These are phyloP conservation scores for Bungarus multicinctus DNA, from an alignment of 2,113 vertebrate species.

Conservation along the genomic window DNA sequence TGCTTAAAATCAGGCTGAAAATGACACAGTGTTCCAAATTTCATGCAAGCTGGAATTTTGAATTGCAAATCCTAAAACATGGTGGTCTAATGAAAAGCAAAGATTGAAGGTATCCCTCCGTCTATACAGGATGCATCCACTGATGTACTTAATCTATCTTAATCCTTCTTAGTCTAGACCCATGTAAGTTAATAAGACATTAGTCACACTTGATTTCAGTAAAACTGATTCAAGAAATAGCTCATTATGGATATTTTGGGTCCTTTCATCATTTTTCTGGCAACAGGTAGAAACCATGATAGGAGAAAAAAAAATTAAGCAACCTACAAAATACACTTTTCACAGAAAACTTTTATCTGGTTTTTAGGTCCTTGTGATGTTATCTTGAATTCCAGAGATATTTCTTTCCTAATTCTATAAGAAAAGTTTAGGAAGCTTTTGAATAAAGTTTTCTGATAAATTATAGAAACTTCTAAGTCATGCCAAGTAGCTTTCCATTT, in stretches of 20 bases:
- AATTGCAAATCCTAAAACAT: not conserved
- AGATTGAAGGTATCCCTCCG: not conserved
- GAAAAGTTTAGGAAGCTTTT: not conserved
- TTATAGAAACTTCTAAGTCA: not conserved
- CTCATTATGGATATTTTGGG: not conserved
- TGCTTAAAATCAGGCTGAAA: constrained; percentile 1
- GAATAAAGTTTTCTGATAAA: not conserved
- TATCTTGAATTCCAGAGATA: not conserved
- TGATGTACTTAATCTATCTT: not conserved
- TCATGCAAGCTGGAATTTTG: not conserved
- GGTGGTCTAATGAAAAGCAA: not conserved
- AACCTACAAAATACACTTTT: not conserved
- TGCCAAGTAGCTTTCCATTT: not conserved
- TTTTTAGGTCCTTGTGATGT: not conserved
- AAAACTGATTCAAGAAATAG: not conserved
- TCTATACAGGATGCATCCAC: not conserved
- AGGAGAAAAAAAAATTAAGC: not conserved
- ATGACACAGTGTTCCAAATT: not conserved
- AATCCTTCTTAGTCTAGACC: not conserved
- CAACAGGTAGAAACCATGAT: not conserved
- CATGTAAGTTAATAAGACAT: not conserved
- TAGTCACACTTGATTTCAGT: not conserved
- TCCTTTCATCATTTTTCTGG: not conserved
- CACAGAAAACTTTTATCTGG: not conserved
- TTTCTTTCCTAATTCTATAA: not conserved